Conservation (phyloP, 2,797 vertebrate genomes). For the Enteromius anoplus region DNA sequence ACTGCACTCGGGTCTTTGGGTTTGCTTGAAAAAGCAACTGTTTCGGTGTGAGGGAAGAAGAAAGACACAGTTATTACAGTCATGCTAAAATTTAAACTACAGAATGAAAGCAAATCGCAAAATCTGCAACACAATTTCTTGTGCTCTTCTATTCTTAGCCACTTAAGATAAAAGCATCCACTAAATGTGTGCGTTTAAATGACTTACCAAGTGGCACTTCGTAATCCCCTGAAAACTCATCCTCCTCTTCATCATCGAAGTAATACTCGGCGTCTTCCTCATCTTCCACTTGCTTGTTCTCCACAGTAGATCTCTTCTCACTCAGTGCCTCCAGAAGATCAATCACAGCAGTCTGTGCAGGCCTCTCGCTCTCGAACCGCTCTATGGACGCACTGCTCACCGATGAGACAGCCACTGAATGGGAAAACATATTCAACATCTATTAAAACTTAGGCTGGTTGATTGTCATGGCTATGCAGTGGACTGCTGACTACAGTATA, state of each 20-base stretch:
- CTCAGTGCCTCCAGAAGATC: slow-evolving; percentile 70
- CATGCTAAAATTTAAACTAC: background rate
- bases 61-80: background rate
- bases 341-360: slow-evolving; percentile 73
- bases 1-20: slow-evolving; percentile 79
- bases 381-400: slow-evolving; percentile 75
- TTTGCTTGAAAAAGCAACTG: slow-evolving; percentile 90
- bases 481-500: background rate
- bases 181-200: background rate
- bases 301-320: slow-evolving; percentile 66
- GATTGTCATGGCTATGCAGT: background rate
- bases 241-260: slow-evolving; percentile 67
- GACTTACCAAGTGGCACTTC: slow-evolving; percentile 71
- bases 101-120: background rate
- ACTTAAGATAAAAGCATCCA: background rate
- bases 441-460: background rate
- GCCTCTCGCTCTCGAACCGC: slow-evolving; percentile 70
- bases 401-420: slow-evolving; percentile 69
- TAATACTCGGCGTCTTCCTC: slow-evolving; percentile 54
- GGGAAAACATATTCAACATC: background rate
- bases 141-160: background rate
- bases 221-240: slow-evolving; percentile 72
- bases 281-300: slow-evolving; percentile 51
- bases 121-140: background rate
- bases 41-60: background rate